Percentiles rank a stretch among this genome's conserved stretches.
phyloP scores from a whole-genome alignment of 2,797 vertebrate genomes.

The Myotis pilosus region DNA sequence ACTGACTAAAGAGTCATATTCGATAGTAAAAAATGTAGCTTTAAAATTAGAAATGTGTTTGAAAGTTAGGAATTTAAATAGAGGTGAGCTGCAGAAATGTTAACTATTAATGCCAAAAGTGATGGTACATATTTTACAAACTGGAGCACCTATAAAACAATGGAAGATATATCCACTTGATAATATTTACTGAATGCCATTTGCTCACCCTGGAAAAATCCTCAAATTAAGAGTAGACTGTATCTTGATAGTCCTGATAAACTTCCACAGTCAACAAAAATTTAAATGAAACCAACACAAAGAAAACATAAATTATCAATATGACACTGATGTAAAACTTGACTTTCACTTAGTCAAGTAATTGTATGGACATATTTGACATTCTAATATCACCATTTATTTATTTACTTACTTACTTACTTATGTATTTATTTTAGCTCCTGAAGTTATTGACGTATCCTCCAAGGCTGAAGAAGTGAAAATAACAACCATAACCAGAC shows the following conservation, averaged over 20 bases:
- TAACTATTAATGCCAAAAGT: neutral
- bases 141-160: neutral
- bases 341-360: neutral
- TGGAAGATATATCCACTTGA: neutral
- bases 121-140: neutral
- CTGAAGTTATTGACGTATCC: constrained; percentile 82
- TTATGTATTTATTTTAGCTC: constrained; percentile 85
- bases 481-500: constrained; percentile 82
- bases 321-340: neutral
- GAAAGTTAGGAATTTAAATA: neutral
- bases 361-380: neutral
- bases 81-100: neutral
- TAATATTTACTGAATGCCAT: neutral
- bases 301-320: neutral
- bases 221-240: neutral
- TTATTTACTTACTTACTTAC: constrained; percentile 6
- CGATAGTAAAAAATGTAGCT: neutral
- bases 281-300: neutral
- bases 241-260: neutral
- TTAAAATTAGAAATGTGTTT: constrained; percentile 27
- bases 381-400: neutral
- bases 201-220: neutral
- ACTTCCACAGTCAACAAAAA: neutral
- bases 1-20: neutral
- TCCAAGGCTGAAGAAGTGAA: constrained; percentile 85